phyloP scores from a whole-genome alignment of 1,140 invertebrate species.

The Drosophila fuyamai region DNA sequence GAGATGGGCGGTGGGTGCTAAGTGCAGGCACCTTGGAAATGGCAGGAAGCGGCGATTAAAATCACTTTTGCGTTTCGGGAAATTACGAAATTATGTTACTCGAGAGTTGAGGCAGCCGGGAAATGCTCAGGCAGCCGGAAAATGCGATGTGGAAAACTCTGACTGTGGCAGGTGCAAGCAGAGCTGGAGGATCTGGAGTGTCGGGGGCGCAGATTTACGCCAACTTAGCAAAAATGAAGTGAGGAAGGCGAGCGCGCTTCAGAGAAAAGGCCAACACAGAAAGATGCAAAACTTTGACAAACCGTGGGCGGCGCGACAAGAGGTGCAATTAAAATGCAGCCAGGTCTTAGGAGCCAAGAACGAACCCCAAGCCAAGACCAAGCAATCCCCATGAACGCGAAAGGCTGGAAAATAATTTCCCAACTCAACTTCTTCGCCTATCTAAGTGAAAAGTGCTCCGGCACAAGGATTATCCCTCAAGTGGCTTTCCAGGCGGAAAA shows the following conservation, averaged over 20 bases:
- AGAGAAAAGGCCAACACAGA: constrained; percentile 24
- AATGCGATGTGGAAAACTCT: constrained; percentile 50
- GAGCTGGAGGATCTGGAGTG: background rate
- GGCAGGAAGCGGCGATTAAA: constrained; percentile 73
- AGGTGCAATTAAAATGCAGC: constrained; percentile 70
- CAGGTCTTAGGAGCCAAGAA: constrained; percentile 13
- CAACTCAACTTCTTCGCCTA: constrained; percentile 44
- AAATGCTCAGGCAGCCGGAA: constrained; percentile 63
- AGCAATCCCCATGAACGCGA: constrained; percentile 36
- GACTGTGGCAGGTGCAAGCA: constrained; percentile 53
- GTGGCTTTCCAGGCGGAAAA: constrained; percentile 46
- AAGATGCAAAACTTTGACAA: constrained; percentile 58
- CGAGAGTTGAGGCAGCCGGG: constrained; percentile 38
- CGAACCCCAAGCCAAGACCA: background rate
- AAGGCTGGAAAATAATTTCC: constrained; percentile 68
- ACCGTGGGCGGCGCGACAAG: constrained; percentile 11
- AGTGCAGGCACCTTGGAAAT: constrained; percentile 27
- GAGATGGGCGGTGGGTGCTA: constrained; percentile 2
- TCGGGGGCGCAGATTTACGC: constrained; percentile 40
- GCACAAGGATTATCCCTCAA: constrained; percentile 42
- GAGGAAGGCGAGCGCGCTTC: background rate
- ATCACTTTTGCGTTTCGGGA: constrained; percentile 74
- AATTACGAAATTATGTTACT: constrained; percentile 80
- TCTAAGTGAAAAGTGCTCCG: constrained; percentile 39
- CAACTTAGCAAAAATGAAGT: constrained; percentile 50